Evolutionary conservation across 1,140 invertebrate species (phyloP), one percentile per base, ranked within the genome.

Genomic region (Brachionus paranguensis): DNA sequence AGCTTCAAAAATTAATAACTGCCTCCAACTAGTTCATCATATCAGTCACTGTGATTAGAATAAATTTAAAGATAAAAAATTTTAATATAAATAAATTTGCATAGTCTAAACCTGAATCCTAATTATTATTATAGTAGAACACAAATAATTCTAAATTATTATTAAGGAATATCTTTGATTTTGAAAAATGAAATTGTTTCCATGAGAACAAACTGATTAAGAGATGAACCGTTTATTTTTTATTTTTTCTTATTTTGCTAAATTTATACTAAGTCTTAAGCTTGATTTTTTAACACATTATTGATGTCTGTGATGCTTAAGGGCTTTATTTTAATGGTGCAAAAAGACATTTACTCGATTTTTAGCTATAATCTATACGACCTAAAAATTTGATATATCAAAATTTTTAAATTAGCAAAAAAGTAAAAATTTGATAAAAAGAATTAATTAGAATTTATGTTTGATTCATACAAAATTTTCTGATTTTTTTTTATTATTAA

Each of bases 181-280:
- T 76, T 50, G 7, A 5, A 74, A 74, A 74, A 17, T 53, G 27
- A 76, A 27, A 76, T 76, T 76, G 72, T 76, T 76, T 76, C 72
- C 45, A 76, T 76, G 72, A 76, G 72, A 76, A 76, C 72, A 7
- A 74, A 43, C 33, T 45, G 70, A 74, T 74, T 74, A 76, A 76
- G 43, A 76, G 72, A 76, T 76, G 72, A 76, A 76, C 72, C 72
- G 72, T 76, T 76, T 76, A 50, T 50, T 76, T 76, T 76, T 76
- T n/a, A 12, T 6, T 43, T 20, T 74, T 45, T 43, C 41, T 74
- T 20, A 43, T 43, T 24, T 24, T 53, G 43, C 33, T 20, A 24
- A 47, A n/a, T 53, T 76, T 20, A 27, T 37, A 37, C 8, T 41
- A 17, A 14, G 14, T 70, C 41, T 33, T 45, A 74, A 74, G 8